Percentiles rank a stretch among this genome's conserved stretches.
Conservation (phyloP, 1,140 invertebrate species). For the Aphelenchoides fujianensis region DNA sequence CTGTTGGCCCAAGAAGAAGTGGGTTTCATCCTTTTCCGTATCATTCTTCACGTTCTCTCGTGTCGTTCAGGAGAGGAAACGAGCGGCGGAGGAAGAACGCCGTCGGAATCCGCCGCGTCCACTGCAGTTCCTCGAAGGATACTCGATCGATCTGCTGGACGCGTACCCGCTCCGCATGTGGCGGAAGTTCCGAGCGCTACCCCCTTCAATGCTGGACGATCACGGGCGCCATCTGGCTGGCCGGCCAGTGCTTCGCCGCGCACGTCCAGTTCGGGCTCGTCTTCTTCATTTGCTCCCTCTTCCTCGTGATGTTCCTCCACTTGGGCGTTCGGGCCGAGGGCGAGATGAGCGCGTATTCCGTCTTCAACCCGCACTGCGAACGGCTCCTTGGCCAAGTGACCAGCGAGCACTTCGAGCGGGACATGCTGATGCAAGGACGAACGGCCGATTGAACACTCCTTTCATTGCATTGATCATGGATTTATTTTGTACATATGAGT, state of each 20-base stretch:
- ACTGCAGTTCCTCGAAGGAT: conserved; percentile 31
- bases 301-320: conserved; percentile 79
- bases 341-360: conserved; percentile 87
- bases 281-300: conserved; percentile 76
- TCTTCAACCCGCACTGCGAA: conserved; percentile 90
- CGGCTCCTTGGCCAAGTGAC: conserved; percentile 86
- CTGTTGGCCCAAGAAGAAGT: background rate
- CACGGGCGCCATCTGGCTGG: conserved; percentile 42
- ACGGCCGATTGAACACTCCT: background rate
- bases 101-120: background rate
- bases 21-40: too few relatives aligned
- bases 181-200: conserved; percentile 35
- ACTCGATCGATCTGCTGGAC: conserved; percentile 43
- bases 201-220: conserved; percentile 45
- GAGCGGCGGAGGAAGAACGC: background rate
- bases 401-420: conserved; percentile 86
- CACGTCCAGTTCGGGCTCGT: conserved; percentile 80
- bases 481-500: background rate
- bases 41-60: too few relatives aligned
- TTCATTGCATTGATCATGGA: background rate
- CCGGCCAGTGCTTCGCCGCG: conserved; percentile 40
- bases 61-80: background rate
- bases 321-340: conserved; percentile 72
- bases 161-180: conserved; percentile 49
- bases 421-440: conserved; percentile 67